Percentiles rank a stretch among this genome's conserved stretches.
Conservation (phyloP, 2,888 invertebrate genomes). For the Volucella inanis region DNA sequence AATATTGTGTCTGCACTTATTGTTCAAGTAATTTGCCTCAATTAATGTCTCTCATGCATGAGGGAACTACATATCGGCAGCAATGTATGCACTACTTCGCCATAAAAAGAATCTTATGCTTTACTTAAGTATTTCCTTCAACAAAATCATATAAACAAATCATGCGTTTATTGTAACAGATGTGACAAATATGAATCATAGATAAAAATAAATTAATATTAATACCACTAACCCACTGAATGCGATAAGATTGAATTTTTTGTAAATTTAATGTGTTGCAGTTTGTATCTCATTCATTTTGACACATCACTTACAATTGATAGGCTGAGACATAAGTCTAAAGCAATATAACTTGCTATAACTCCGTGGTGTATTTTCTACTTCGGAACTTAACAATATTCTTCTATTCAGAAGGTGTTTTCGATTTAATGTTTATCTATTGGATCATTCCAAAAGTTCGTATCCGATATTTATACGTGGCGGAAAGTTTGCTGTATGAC, state of each 20-base stretch:
- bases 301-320: no score
- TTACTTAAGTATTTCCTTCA: constrained; percentile 2
- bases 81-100: constrained; percentile 24
- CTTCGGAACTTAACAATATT: no score
- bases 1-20: constrained; percentile 2
- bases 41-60: constrained; percentile 25
- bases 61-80: not conserved
- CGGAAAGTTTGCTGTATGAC: no score
- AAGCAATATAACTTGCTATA: no score
- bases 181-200: not conserved
- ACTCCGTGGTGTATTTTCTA: no score
- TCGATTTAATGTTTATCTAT: no score
- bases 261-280: constrained; percentile 1
- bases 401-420: no score
- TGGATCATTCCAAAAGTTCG: no score
- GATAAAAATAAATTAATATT: not conserved
- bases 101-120: not conserved
- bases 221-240: not conserved
- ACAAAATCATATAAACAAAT: not conserved
- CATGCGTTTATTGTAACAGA: no score
- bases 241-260: constrained; percentile 38
- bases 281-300: not conserved
- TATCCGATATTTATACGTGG: no score
- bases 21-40: constrained; percentile 22
- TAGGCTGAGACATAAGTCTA: no score